A percentile compares a stretch with the other conserved stretches of the same genome.
Evolutionary conservation across 2,888 invertebrate genomes (phyloP).

Genomic region (Oligia latruncula): DNA sequence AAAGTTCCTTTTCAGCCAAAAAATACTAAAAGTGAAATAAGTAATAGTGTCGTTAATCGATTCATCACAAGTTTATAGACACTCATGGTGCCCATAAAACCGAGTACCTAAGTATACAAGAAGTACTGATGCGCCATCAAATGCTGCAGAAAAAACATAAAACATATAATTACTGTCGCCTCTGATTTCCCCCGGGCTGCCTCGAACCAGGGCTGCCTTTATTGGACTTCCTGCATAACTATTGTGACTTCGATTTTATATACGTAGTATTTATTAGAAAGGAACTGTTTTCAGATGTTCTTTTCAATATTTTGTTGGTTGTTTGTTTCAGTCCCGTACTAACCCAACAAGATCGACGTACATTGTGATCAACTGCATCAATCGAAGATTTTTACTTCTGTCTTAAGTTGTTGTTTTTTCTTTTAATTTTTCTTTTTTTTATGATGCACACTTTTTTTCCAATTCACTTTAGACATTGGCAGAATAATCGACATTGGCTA

Average conservation of each 20-base stretch:
- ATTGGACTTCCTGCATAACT: conserved; percentile 68
- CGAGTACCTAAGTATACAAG: conserved; percentile 13
- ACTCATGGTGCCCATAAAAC: conserved; percentile 40
- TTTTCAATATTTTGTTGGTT: neutral
- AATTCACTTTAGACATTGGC: neutral
- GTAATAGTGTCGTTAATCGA: conserved; percentile 37
- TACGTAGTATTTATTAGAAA: conserved; percentile 37
- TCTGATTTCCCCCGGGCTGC: conserved; percentile 83
- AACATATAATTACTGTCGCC: conserved; percentile 82
- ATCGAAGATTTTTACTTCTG: neutral
- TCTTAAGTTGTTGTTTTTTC: neutral
- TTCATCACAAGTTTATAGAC: conserved; percentile 29
- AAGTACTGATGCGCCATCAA: conserved; percentile 60
- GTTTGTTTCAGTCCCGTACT: neutral
- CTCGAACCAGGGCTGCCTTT: conserved; percentile 63
- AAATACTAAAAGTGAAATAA: conserved; percentile 13
- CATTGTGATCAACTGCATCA: neutral
- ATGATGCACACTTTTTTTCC: neutral
- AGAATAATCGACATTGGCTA: neutral
- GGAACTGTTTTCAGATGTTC: neutral
- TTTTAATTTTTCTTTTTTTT: neutral
- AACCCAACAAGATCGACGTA: neutral
- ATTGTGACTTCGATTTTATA: conserved; percentile 58
- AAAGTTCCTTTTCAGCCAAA: neutral
- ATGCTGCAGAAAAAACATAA: conserved; percentile 73